Base-by-base conservation (phyloP, 1,140 invertebrate genomes). In the Zaprionus davidi region DNA sequence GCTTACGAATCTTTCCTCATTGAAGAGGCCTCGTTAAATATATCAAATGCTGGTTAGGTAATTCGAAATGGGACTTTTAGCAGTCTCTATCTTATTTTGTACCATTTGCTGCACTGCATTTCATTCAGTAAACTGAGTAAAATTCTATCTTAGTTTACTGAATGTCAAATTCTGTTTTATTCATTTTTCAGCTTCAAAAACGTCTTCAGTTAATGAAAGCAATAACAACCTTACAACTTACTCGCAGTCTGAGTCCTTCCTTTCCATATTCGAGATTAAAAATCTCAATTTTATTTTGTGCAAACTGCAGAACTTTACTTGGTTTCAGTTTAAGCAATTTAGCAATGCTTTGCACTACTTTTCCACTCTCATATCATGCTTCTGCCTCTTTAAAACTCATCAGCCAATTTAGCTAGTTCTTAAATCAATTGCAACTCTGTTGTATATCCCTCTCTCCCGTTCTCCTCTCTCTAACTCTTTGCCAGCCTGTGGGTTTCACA, bases 371-470 rank as follows among this genome's bases (percentile, higher is more conserved):
- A n/a, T 17, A 9, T 9, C n/a, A 17, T 17, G 5, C n/a, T 44
- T 17, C 5, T 44, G 1, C 13, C 13, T 7, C 7, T 46, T 46
- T 17, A 46, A 46, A 46, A 46, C 41, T 9, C 41, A 46, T 46
- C 41, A 46, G 41, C n/a, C 41, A 46, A 46, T 46, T 46, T 17
- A 9, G n/a, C 6, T 9, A 46, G 41, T 46, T 46, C 7, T 46
- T 46, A 46, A 46, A 46, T 46, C 41, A 46, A 17, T 46, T 46
- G 41, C 41, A 44, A n/a, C 41, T n/a, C 41, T 17, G 41, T 20
- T 7, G 7, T 46, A 3, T 17, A 46, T 3, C n/a, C 6, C 6
- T 2, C n/a, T 17, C 15, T 1, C 7, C 2, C n/a, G 0, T 9
- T 7, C 13, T 38, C 13, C 36, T 0, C 13, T 15, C 34, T 15